phyloP scores from a whole-genome alignment of 2,797 vertebrate species.

The Denticeps clupeoides region DNA sequence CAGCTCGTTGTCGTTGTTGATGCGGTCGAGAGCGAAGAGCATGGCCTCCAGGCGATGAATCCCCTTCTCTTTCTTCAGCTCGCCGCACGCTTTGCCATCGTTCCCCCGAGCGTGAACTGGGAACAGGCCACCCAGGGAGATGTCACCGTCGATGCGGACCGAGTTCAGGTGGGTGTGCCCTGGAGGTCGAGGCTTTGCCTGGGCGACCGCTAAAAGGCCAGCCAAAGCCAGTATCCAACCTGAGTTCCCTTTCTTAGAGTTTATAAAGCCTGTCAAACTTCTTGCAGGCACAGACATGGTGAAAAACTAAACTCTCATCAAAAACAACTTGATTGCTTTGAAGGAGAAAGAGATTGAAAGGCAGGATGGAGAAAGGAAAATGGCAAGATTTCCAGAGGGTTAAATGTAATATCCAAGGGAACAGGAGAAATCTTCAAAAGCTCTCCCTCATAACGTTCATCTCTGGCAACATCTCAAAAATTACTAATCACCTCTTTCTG shows the following conservation, averaged over 20 bases:
- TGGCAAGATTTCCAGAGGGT: conserved; percentile 39
- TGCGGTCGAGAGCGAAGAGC: conserved; percentile 88
- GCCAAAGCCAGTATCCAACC: too few relatives aligned
- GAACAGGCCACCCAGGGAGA: conserved; percentile 87
- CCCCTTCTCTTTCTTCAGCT: conserved; percentile 94
- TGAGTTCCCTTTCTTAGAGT: conserved; percentile 25
- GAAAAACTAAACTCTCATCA: conserved; percentile 47
- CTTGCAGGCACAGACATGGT: conserved; percentile 48
- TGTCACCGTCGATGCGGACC: conserved; percentile 89
- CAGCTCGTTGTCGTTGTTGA: conserved; percentile 90
- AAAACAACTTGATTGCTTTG: conserved; percentile 44
- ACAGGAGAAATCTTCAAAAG: conserved; percentile 42
- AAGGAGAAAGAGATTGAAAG: conserved; percentile 31
- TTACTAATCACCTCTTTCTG: conserved; percentile 40
- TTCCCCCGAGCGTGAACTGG: conserved; percentile 80
- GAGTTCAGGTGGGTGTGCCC: conserved; percentile 89
- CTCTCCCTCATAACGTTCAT: conserved; percentile 41
- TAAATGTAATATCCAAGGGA: conserved; percentile 35
- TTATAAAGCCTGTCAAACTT: conserved; percentile 22
- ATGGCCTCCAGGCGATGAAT: conserved; percentile 93
- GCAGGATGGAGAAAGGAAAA: conserved; percentile 20
- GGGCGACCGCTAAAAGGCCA: too few relatives aligned
- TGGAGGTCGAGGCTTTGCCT: conserved; percentile 75
- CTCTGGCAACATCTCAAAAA: conserved; percentile 33
- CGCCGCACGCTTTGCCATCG: conserved; percentile 84